phyloP scores from a whole-genome alignment of 1,140 invertebrate species.

The Penaeus japonicus region DNA sequence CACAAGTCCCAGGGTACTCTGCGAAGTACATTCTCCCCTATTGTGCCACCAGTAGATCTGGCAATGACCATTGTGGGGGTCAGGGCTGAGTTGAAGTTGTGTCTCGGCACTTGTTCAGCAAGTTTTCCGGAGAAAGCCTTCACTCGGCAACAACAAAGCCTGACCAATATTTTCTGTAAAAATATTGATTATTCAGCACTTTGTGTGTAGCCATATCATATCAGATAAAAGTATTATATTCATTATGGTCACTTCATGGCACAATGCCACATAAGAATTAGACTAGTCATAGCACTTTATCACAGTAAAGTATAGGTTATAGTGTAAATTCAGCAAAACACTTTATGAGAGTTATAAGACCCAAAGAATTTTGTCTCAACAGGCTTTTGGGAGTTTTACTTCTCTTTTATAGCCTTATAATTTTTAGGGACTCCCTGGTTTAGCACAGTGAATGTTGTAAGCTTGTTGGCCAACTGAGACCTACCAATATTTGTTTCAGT shows the following conservation, averaged over 20 bases:
- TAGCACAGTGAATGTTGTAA: background rate
- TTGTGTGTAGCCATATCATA: background rate
- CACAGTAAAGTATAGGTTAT: background rate
- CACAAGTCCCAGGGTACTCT: background rate
- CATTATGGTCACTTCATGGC: background rate
- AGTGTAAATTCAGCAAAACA: background rate
- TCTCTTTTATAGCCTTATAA: background rate
- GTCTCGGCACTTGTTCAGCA: conserved; percentile 54
- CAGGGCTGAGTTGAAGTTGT: conserved; percentile 35
- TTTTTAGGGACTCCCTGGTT: background rate
- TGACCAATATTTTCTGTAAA: conserved; percentile 9
- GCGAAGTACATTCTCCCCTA: conserved; percentile 18
- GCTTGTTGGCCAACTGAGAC: conserved; percentile 8
- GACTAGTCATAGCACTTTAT: conserved; percentile 43
- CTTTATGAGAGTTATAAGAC: background rate
- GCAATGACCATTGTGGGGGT: conserved; percentile 11
- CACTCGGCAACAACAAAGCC: background rate
- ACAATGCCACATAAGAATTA: conserved; percentile 24
- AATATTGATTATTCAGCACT: background rate
- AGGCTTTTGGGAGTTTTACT: background rate
- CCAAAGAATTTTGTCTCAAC: background rate
- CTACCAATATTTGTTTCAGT: background rate
- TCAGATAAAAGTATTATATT: background rate
- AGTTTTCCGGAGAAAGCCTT: conserved; percentile 50
- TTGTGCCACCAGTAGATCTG: conserved; percentile 27